phyloP scores from a whole-genome alignment of 1,140 invertebrate genomes.

The Nephotettix cincticeps region DNA sequence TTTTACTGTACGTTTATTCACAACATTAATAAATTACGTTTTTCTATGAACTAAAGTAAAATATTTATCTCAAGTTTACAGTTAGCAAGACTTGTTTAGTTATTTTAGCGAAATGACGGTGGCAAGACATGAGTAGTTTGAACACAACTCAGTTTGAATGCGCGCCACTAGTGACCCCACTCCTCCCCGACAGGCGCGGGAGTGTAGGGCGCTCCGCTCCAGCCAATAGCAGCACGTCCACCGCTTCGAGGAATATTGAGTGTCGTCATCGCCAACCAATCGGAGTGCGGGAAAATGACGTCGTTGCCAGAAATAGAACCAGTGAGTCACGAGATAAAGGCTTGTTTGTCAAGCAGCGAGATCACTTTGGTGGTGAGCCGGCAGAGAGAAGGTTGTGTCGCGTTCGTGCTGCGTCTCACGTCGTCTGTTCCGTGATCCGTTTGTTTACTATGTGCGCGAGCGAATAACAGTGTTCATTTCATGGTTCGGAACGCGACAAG shows the following conservation, averaged over 20 bases:
- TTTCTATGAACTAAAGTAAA: too few species aligned
- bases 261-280: conserved; percentile 50
- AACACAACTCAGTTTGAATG: background rate
- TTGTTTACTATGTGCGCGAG: conserved; percentile 23
- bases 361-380: conserved; percentile 48
- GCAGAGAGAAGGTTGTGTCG: conserved; percentile 38
- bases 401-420: background rate
- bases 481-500: conserved; percentile 46
- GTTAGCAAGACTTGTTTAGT: too few species aligned
- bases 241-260: conserved; percentile 36
- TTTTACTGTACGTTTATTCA: too few species aligned
- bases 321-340: conserved; percentile 55
- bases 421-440: background rate
- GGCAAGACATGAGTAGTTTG: too few species aligned
- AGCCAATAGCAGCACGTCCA: conserved; percentile 16
- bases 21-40: too few species aligned
- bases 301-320: conserved; percentile 48
- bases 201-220: background rate
- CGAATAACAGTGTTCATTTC: background rate
- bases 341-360: conserved; percentile 47
- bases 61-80: too few species aligned
- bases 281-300: conserved; percentile 43
- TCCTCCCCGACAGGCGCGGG: background rate
- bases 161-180: background rate
- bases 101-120: too few species aligned